phyloP scores from a whole-genome alignment of 2,113 vertebrate genomes.

The Dolichallabes microphthalmus region DNA sequence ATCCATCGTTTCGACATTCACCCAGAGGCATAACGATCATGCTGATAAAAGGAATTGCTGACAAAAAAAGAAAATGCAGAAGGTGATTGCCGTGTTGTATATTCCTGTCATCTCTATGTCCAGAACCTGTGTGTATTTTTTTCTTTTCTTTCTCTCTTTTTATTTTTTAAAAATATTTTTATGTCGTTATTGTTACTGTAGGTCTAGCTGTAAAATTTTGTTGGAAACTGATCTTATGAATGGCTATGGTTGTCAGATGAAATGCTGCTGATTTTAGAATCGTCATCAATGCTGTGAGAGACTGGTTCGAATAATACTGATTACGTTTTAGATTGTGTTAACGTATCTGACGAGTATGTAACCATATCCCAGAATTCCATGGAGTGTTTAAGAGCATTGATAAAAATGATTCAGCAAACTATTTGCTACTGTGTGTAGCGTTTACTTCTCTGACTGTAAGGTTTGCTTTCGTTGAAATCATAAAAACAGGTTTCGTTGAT shows the following conservation, averaged over 20 bases:
- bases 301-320: slow-evolving; percentile 69
- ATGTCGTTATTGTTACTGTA: slow-evolving; percentile 70
- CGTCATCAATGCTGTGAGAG: slow-evolving; percentile 67
- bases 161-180: slow-evolving; percentile 8
- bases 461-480: slow-evolving; percentile 65
- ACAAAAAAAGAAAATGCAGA: slow-evolving; percentile 60
- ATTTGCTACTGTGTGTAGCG: slow-evolving; percentile 63
- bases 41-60: slow-evolving; percentile 59
- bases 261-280: slow-evolving; percentile 74
- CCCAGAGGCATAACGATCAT: slow-evolving; percentile 66
- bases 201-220: slow-evolving; percentile 73
- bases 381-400: slow-evolving; percentile 62
- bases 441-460: slow-evolving; percentile 61
- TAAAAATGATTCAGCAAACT: slow-evolving; percentile 61
- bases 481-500: slow-evolving; percentile 70
- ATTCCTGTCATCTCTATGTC: slow-evolving; percentile 35
- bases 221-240: slow-evolving; percentile 65
- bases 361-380: slow-evolving; percentile 59
- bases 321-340: slow-evolving; percentile 72
- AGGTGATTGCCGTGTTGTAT: slow-evolving; percentile 70
- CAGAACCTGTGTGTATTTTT: slow-evolving; percentile 52
- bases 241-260: slow-evolving; percentile 69
- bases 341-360: slow-evolving; percentile 66
- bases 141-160: slow-evolving; percentile 48
- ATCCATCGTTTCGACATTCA: slow-evolving; percentile 62